Evolutionary conservation across 2,888 invertebrate genomes (phyloP).

Genomic region (Limnephilus marmoratus): DNA sequence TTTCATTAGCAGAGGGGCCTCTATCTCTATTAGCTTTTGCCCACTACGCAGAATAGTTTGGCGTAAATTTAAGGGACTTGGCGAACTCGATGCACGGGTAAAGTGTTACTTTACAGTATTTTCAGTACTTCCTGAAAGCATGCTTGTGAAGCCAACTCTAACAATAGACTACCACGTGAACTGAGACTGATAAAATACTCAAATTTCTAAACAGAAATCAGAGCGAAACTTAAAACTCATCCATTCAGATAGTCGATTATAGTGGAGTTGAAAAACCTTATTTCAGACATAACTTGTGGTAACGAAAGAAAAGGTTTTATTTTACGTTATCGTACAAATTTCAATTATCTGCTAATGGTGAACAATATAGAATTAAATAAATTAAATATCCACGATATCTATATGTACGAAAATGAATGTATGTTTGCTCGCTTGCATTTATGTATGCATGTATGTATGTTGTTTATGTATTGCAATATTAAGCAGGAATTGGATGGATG

Average conservation of each 20-base stretch:
- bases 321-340: no score
- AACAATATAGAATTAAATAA: background rate
- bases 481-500: no score
- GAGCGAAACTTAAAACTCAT: background rate
- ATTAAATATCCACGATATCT: background rate
- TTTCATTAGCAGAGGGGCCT: conserved; percentile 45
- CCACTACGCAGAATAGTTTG: conserved; percentile 52
- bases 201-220: background rate
- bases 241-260: background rate
- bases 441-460: no score
- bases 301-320: no score
- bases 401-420: no score
- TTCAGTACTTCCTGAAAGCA: background rate
- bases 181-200: background rate
- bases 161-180: background rate
- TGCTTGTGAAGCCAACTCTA: background rate
- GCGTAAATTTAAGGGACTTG: background rate
- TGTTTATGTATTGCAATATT: no score
- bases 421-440: no score
- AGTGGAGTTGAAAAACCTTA: no score
- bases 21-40: conserved; percentile 20
- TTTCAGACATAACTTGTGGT: no score
- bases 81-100: background rate
- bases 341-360: no score
- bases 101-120: background rate